Evolutionary conservation across 2,797 vertebrate species (phyloP), one percentile per base, ranked within the genome.

Genomic region (Pelodytes ibericus): DNA sequence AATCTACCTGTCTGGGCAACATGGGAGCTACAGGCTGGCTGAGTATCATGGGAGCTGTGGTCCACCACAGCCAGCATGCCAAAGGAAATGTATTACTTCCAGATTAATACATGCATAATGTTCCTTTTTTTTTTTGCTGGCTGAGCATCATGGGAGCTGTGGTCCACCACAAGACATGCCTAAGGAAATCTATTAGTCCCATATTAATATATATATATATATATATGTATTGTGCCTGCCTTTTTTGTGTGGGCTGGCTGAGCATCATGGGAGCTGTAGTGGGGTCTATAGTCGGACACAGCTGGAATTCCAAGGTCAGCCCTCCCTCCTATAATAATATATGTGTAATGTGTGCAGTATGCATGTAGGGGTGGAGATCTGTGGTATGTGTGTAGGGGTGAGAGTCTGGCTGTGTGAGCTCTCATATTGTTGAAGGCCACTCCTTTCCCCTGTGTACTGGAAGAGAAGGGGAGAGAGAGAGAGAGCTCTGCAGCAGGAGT

Each of bases 401-500:
- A 51, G 71, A 62, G 44, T 29, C 67, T 58, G 67, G 60, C 75
- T 65, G 60, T 57, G 31, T 36, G 26, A 59, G 63, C 26, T 60
- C 56, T 68, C 60, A 60, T 72, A 66, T 78, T 72, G 65, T 72
- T 72, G n/a, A 53, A 60, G 31, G 64, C 76, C 76, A 79, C 76
- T 79, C 76, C 76, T 79, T 79, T 79, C 76, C 76, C 71, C 76
- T 79, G 76, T 79, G 76, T 73, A 51, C 76, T 79, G 70, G 70
- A 51, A 67, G 69, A 66, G 75, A 49, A 65, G 68, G 49, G 68
- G 64, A 65, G 41, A 67, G 68, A 71, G 75, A 65, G 68, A 71
- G 75, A 67, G 75, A 57, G 70, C 62, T 79, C 76, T 79, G 76
- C 76, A 68, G 76, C 67, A 80, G 59, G 47, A 44, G 61, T 33